Evolutionary conservation across 2,888 invertebrate species (phyloP).

Genomic region (Omphaloscelis lunosa): DNA sequence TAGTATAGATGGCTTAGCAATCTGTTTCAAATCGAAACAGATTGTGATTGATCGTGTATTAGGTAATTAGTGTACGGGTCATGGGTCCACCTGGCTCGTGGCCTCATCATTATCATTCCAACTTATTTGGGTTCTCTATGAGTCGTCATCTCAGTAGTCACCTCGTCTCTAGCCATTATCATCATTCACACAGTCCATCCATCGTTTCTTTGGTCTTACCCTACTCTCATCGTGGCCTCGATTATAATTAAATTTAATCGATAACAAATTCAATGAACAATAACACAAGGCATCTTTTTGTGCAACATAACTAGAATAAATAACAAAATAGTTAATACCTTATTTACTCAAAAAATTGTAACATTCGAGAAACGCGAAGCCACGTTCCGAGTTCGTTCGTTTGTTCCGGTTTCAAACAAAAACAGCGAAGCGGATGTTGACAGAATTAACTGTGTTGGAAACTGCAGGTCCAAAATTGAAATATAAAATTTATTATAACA

Average conservation of each 20-base stretch:
- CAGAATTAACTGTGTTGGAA: constrained; percentile 41
- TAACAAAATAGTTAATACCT: not conserved
- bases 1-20: too few species aligned
- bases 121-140: too few species aligned
- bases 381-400: constrained; percentile 35
- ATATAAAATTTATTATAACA: constrained; percentile 11
- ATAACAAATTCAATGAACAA: not conserved
- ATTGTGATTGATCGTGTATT: too few species aligned
- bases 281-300: not conserved
- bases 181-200: not conserved
- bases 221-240: not conserved
- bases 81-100: not conserved
- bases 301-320: not conserved
- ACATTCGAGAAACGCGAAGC: constrained; percentile 14
- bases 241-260: not conserved
- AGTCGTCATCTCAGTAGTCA: not conserved
- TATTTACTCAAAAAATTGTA: constrained; percentile 43
- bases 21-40: too few species aligned
- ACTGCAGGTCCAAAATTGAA: constrained; percentile 23
- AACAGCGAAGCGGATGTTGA: constrained; percentile 53
- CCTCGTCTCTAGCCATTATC: not conserved
- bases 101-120: too few species aligned
- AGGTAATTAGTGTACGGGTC: too few species aligned
- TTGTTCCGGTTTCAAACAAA: constrained; percentile 57
- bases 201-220: not conserved